Evolutionary conservation across 2,113 vertebrate genomes (phyloP), one percentile per base, ranked within the genome.

Genomic region (Corythaeola cristata): DNA sequence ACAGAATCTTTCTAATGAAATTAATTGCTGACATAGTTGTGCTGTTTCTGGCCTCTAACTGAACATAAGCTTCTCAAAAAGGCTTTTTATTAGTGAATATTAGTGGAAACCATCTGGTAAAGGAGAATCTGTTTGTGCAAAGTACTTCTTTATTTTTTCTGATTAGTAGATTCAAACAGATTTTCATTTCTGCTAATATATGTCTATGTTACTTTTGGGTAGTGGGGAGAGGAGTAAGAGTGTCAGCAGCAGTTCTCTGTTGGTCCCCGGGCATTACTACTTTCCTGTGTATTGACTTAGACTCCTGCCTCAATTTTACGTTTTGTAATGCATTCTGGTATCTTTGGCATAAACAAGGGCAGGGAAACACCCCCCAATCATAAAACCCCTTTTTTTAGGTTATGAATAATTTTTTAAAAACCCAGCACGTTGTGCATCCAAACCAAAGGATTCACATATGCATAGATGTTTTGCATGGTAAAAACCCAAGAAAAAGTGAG

Each of bases 1-100:
- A 84, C 66, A 89, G 68, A 72, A 10, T 89, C 45, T 77, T 77
- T 71, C 24, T 66, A 88, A 96, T 59, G 39, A 94, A 75, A 81
- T 97, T 93, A 96, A 95, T 86, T 96, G 96, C 79, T 93, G 66
- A 60, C 23, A 33, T 91, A 89, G 85, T 71, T 94, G 85, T 79
- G 37, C 63, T 93, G 85, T 90, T 73, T 22, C 72, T 97, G 83
- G 55, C 55, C 64, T 96, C 76, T 90, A 89, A 91, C 67, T 74
- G 91, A 85, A 58, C 47, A 64, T 75, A 92, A 96, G 77, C 41
- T 63, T 41, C 66, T 91, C 91, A 58, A 91, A 80, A 16, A 89
- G 66, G 26, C 32, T 89, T 95, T 93, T 92, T 89, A 81, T 74
- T 93, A 88, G 39, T 59, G 75, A 94, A 74, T 60, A 79, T 84